Evolutionary conservation across 1,140 invertebrate genomes (phyloP), one percentile per base, ranked within the genome.

Genomic region (Bombus picipes): DNA sequence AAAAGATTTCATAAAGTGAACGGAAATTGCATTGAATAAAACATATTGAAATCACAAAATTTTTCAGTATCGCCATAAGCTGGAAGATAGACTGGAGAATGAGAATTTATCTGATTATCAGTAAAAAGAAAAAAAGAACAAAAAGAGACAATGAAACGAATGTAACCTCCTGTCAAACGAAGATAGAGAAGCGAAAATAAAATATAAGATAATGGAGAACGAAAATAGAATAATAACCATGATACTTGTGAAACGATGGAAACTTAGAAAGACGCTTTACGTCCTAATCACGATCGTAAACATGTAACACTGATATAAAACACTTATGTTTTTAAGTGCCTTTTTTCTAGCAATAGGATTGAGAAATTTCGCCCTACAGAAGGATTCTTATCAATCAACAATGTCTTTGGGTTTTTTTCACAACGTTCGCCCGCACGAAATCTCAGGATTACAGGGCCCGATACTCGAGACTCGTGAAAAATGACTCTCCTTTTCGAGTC

Each of bases 271-370:
- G n/a, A 80, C 86, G 65, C 81, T 84, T 76, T 18, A 47, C n/a
- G 57, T 59, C 66, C 75, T 87, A 89, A 89, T 89, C 88, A 70
- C 73, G 39, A 80, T 87, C 88, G 80, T 89, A 89, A 89, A 89
- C 87, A 83, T 89, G 41, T 83, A 53, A 53, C 47, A 8, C 47
- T 8, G 47, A 53, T 53, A 53, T 53, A 53, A 53, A 53, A 53
- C 18, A 53, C 18, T 53, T 53, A 83, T 53, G 57, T 18, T 57
- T 80, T 53, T 47, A 34, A 59, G 57, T 70, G 71, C 57, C 47
- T 37, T 73, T 34, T 47, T 81, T 68, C 32, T 41, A 43, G 25
- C 43, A 4, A 22, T 28, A 3, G 22, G 65, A 89, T 89, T 89
- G 84, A 89, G 84, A 89, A 89, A 89, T 89, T 89, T 89, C 53